phyloP scores from a whole-genome alignment of 1,140 invertebrate species.

The Sitobion miscanthi region DNA sequence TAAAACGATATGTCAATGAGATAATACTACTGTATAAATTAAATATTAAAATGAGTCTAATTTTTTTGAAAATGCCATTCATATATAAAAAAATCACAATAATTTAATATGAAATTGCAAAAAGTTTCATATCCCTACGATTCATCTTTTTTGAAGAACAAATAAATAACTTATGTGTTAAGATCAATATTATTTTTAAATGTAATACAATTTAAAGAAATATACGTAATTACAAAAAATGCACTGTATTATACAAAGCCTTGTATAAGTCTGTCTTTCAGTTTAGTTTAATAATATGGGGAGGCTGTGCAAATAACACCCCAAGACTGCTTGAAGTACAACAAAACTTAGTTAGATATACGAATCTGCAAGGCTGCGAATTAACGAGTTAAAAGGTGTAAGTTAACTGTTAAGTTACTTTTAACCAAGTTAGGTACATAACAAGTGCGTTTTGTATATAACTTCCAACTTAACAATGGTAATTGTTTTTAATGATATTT shows the following conservation, averaged over 20 bases:
- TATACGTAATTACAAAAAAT: neutral
- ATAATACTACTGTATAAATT: too few relatives aligned
- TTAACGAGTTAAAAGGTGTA: neutral
- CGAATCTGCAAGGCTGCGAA: neutral
- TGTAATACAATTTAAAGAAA: neutral
- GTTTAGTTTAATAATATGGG: too few relatives aligned
- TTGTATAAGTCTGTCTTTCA: too few relatives aligned
- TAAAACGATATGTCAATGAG: too few relatives aligned
- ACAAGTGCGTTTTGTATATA: neutral
- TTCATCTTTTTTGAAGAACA: too few relatives aligned
- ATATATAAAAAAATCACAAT: too few relatives aligned
- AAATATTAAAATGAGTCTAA: too few relatives aligned
- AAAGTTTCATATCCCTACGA: too few relatives aligned
- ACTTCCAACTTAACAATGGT: neutral
- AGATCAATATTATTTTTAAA: too few relatives aligned
- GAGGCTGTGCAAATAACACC: neutral
- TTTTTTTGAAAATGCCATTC: too few relatives aligned
- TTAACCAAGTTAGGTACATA: neutral
- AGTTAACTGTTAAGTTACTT: neutral
- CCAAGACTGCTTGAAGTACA: neutral
- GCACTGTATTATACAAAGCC: neutral
- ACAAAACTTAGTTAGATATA: neutral
- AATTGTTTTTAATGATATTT: neutral
- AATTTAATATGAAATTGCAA: too few relatives aligned
- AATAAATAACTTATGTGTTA: too few relatives aligned